These are phyloP conservation scores for Myrmophylax atrothorax DNA, from an alignment of 2,113 vertebrate genomes.

Conservation along the genomic window DNA sequence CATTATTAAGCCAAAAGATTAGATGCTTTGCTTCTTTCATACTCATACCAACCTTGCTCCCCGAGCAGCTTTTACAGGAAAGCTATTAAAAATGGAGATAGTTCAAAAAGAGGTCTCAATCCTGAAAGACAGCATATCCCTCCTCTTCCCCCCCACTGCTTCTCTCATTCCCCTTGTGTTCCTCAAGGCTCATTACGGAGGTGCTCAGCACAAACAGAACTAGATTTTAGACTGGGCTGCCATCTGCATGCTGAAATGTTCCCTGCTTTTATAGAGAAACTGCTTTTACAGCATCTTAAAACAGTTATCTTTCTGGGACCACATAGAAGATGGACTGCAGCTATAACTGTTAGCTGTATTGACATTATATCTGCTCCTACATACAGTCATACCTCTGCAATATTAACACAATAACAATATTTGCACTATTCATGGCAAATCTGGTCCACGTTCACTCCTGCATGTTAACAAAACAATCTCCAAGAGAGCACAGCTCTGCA, in stretches of 20 bases:
- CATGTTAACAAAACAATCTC: not conserved
- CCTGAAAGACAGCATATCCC: not conserved
- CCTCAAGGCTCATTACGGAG: not conserved
- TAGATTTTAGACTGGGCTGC: slow-evolving; percentile 29
- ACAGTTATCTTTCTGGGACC: not conserved
- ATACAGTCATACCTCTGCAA: not conserved
- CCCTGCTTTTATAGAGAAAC: not conserved
- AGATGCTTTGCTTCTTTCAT: slow-evolving; percentile 43
- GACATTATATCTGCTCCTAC: not conserved
- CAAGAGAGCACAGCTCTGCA: not conserved
- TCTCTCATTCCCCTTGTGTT: not conserved
- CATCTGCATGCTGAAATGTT: slow-evolving; percentile 37
- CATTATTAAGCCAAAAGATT: slow-evolving; percentile 25
- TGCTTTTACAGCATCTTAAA: not conserved
- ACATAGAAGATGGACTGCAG: not conserved
- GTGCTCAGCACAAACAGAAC: not conserved
- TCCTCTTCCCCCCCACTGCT: not conserved
- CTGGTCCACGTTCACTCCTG: not conserved
- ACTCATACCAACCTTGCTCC: not conserved
- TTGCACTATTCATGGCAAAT: not conserved
- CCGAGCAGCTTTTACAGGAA: slow-evolving; percentile 47
- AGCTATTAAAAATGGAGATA: slow-evolving; percentile 51
- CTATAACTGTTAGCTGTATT: not conserved
- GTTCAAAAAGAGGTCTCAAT: slow-evolving; percentile 56
- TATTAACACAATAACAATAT: not conserved